These are phyloP conservation scores for Patella pellucida DNA, from an alignment of 2,888 invertebrate species.

Conservation along the genomic window DNA sequence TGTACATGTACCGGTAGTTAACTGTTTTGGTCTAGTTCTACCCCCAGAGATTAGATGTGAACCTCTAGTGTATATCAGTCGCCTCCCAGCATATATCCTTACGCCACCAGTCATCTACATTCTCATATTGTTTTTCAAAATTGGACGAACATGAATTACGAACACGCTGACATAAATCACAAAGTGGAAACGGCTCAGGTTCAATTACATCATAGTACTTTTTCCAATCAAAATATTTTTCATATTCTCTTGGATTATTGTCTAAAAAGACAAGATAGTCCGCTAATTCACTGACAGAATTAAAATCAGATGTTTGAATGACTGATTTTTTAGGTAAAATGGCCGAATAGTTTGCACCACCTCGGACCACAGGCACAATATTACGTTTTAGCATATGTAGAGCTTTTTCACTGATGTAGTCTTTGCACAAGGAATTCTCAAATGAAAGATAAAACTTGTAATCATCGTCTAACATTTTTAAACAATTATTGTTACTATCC, in stretches of 20 bases:
- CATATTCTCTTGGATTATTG: neutral
- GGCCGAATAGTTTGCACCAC: too few species aligned
- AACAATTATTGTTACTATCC: conserved; percentile 4
- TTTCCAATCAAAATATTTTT: conserved; percentile 19
- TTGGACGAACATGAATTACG: conserved; percentile 9
- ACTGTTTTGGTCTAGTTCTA: too few species aligned
- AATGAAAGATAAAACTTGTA: neutral
- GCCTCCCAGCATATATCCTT: conserved; percentile 21
- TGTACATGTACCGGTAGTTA: too few species aligned
- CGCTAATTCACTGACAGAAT: neutral
- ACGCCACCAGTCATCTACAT: conserved; percentile 29
- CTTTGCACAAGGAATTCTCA: too few species aligned
- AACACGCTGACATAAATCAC: conserved; percentile 28
- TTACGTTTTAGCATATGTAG: too few species aligned
- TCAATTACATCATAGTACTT: conserved; percentile 13
- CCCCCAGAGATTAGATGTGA: too few species aligned
- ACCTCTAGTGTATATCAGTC: neutral
- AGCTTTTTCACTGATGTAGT: too few species aligned
- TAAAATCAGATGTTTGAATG: too few species aligned
- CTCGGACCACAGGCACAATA: too few species aligned
- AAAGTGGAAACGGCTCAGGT: conserved; percentile 24
- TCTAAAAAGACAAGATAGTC: conserved; percentile 6
- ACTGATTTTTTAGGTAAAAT: too few species aligned
- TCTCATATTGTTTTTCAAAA: conserved; percentile 15
- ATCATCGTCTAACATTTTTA: neutral